Conservation (phyloP, 2,888 invertebrate species). For the Drosophila peninsularis region DNA sequence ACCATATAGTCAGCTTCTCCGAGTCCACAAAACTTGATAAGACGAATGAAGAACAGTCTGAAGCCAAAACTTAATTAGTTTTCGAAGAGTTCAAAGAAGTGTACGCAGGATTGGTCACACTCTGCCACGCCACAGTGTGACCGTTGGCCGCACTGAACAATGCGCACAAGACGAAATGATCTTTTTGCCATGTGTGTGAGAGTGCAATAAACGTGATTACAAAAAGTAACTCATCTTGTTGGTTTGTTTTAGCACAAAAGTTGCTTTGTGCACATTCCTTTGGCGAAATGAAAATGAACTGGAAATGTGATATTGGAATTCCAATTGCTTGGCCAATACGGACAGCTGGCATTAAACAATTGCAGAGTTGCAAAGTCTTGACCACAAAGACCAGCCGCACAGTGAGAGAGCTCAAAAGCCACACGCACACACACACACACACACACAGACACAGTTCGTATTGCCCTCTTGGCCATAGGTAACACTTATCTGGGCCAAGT, state of each 20-base stretch:
- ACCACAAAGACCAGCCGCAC: slow-evolving; percentile 57
- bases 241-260: slow-evolving; percentile 27
- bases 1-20: too few species aligned
- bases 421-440: slow-evolving; percentile 17
- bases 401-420: slow-evolving; percentile 26
- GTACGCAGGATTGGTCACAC: neutral
- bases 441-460: neutral
- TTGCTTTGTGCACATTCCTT: slow-evolving; percentile 49
- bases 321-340: slow-evolving; percentile 49
- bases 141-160: neutral
- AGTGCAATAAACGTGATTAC: slow-evolving; percentile 28
- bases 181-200: neutral
- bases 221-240: slow-evolving; percentile 30
- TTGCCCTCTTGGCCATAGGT: slow-evolving; percentile 37
- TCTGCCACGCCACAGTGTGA: neutral
- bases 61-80: neutral
- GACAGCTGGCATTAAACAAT: slow-evolving; percentile 60
- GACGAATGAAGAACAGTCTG: too few species aligned
- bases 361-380: slow-evolving; percentile 56
- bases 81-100: neutral
- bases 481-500: slow-evolving; percentile 56
- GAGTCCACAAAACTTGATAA: neutral
- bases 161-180: neutral
- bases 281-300: slow-evolving; percentile 55
- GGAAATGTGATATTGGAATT: slow-evolving; percentile 58